Conservation (phyloP, 2,888 invertebrate genomes). For the Epirrita christyi region DNA sequence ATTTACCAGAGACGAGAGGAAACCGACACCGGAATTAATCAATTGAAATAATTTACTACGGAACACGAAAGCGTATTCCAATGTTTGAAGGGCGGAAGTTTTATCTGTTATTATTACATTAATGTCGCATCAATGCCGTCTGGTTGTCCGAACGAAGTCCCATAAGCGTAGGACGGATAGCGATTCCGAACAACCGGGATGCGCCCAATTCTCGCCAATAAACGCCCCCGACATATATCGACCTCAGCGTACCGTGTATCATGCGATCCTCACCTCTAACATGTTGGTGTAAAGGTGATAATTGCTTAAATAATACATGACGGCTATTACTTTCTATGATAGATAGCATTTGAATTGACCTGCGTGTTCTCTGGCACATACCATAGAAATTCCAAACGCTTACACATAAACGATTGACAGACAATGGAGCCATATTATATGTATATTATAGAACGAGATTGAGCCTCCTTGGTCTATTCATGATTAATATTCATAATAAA, state of each 20-base stretch:
- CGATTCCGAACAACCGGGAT: conserved; percentile 82
- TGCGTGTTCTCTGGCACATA: conserved; percentile 61
- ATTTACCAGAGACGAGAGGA: conserved; percentile 21
- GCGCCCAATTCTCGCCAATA: conserved; percentile 84
- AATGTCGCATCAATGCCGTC: conserved; percentile 56
- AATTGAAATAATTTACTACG: conserved; percentile 44
- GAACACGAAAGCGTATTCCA: conserved; percentile 41
- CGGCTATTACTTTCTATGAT: conserved; percentile 58
- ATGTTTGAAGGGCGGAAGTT: conserved; percentile 54
- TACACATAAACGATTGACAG: conserved; percentile 59
- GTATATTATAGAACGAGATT: conserved; percentile 53
- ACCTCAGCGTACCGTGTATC: conserved; percentile 58
- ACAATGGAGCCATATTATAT: conserved; percentile 54
- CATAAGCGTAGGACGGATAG: conserved; percentile 78
- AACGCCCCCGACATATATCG: conserved; percentile 77
- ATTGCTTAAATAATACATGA: conserved; percentile 54
- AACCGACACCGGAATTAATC: conserved; percentile 38
- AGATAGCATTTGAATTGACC: conserved; percentile 67
- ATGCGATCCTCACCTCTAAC: conserved; percentile 68
- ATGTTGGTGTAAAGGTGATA: conserved; percentile 59
- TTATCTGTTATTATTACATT: conserved; percentile 59
- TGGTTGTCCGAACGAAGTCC: conserved; percentile 63
- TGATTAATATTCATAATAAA: conserved; percentile 34
- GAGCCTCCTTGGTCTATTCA: conserved; percentile 40
- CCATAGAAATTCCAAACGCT: conserved; percentile 57